Percentiles rank a stretch among this genome's conserved stretches.
Conservation (phyloP, 2,797 vertebrate species). For the Cirrhinus molitorella region DNA sequence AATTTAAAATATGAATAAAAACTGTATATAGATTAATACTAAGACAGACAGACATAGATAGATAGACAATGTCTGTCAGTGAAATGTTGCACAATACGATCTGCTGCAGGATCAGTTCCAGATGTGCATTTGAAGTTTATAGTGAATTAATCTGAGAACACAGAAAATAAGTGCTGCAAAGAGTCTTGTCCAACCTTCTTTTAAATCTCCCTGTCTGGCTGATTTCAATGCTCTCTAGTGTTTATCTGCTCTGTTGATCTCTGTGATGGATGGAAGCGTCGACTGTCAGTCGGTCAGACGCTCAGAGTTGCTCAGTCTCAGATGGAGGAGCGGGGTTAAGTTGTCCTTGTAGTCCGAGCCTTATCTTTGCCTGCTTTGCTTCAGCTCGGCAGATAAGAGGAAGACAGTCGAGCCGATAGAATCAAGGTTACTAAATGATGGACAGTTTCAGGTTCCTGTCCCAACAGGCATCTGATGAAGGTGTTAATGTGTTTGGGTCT, state of each 20-base stretch:
- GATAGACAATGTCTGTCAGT: neutral
- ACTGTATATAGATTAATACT: too few species aligned
- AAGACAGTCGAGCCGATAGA: constrained; percentile 29
- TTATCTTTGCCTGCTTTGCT: constrained; percentile 54
- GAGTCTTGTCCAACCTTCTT: neutral
- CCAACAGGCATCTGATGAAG: constrained; percentile 44
- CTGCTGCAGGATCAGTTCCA: neutral
- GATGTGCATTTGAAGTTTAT: neutral
- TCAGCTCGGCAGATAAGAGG: constrained; percentile 46
- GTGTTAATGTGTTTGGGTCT: neutral
- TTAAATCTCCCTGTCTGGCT: constrained; percentile 12
- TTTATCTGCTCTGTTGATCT: constrained; percentile 33
- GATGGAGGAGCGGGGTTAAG: constrained; percentile 38
- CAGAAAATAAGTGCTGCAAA: neutral
- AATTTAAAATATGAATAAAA: neutral
- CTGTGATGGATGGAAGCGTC: constrained; percentile 13
- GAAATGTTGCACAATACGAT: neutral
- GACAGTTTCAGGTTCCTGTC: constrained; percentile 40
- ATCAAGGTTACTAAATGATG: constrained; percentile 43
- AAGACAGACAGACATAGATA: neutral
- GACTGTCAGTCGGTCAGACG: constrained; percentile 22
- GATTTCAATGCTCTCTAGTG: constrained; percentile 35
- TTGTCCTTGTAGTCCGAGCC: constrained; percentile 27
- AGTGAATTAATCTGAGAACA: constrained; percentile 10
- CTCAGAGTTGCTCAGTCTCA: constrained; percentile 25